Evolutionary conservation across 2,888 invertebrate species (phyloP), one percentile per base, ranked within the genome.

Genomic region (Plutella xylostella): DNA sequence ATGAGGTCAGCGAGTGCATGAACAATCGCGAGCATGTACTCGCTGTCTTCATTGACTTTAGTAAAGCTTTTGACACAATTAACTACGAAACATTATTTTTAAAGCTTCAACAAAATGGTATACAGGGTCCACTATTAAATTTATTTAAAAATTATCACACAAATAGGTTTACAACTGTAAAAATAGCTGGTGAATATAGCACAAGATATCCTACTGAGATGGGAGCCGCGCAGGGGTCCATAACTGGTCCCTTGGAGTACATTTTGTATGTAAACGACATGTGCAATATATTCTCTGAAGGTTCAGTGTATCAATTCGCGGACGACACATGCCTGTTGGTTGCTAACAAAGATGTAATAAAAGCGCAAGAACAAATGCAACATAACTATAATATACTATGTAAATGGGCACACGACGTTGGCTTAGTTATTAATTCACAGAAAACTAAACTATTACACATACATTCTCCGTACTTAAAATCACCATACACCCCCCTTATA

Each of bases 61-160:
- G n/a, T n/a, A n/a, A n/a, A n/a, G 33, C 33, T 9, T 33, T 33
- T n/a, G 33, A 33, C 11, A 33, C 33, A n/a, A 9, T 33, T 4
- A 33, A 33, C n/a, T 33, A 14, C n/a, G n/a, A 33, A 33, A 33
- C 14, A 9, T n/a, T 33, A 14, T 33, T n/a, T 33, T n/a, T 5
- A 33, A 33, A 33, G 33, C n/a, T 33, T 4, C 9, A 33, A 14
- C 33, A 33, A 14, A 33, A 33, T 33, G 33, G 33, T 33, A 38
- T 38, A 37, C 45, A 40, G 41, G 46, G 43, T 9, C 46, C 46
- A 19, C 14, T 45, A 1, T 19, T 50, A 28, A 18, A 45, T 1
- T 50, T 37, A 31, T 33, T 48, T 7, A 37, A 48, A 45, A 40
- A 48, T 43, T 50, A 50, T 20, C 47, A 48, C 20, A 37, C 7